Conservation (phyloP, 2,113 vertebrate genomes). For the Lanius ludovicianus region DNA sequence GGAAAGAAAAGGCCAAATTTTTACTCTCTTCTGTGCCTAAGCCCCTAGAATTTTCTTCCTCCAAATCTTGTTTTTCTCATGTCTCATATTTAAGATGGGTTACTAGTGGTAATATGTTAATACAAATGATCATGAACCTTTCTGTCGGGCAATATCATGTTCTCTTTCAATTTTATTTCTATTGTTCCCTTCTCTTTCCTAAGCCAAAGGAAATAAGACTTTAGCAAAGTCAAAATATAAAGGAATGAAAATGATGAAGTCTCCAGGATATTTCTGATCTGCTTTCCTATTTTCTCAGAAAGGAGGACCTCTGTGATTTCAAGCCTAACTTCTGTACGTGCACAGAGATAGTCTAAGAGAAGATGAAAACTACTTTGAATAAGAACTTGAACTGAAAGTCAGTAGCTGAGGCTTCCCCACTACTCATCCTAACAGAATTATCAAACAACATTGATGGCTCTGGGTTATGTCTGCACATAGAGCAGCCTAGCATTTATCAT, state of each 20-base stretch:
- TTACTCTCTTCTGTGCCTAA: not conserved
- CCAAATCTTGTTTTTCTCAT: not conserved
- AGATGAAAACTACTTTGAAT: not conserved
- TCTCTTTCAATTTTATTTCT: not conserved
- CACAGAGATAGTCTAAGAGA: not conserved
- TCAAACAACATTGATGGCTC: not conserved
- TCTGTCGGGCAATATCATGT: not conserved
- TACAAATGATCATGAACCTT: not conserved
- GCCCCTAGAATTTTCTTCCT: not conserved
- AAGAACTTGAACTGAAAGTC: not conserved
- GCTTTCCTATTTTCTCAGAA: not conserved
- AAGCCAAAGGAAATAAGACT: not conserved
- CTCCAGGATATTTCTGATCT: not conserved
- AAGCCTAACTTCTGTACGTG: not conserved
- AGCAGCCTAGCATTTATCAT: not conserved
- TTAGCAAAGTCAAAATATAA: not conserved
- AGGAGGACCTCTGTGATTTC: not conserved
- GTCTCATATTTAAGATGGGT: not conserved
- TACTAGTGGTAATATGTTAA: not conserved
- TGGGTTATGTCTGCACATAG: not conserved
- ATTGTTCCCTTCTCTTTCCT: not conserved
- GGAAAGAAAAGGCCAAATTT: not conserved
- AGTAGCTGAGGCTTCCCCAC: not conserved
- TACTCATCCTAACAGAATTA: not conserved
- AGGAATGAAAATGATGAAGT: not conserved